These are phyloP conservation scores for Gobionotothen gibberifrons DNA, from an alignment of 2,797 vertebrate species.

Conservation along the genomic window DNA sequence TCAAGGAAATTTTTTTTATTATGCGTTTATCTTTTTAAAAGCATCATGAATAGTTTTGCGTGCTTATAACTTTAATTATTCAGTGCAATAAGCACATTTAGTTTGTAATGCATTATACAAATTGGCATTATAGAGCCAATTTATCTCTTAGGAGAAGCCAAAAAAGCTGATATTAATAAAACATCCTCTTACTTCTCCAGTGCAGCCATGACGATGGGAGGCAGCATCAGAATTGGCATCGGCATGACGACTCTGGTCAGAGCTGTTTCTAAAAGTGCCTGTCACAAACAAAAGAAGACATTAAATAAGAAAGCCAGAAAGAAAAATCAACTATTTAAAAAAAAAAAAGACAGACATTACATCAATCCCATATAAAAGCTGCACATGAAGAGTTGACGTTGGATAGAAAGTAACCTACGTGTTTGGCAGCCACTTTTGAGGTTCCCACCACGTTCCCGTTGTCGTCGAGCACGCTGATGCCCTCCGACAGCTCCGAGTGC, in stretches of 20 bases:
- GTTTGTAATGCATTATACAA: too few relatives aligned
- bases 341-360: background rate
- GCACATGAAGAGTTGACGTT: background rate
- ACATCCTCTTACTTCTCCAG: constrained; percentile 91
- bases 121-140: background rate
- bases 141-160: background rate
- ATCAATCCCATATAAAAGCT: background rate
- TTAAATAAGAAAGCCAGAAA: background rate
- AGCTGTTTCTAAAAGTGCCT: constrained; percentile 94
- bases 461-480: constrained; percentile 88
- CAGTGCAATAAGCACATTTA: too few relatives aligned
- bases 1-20: too few relatives aligned
- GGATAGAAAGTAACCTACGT: constrained; percentile 71
- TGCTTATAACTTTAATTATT: too few relatives aligned
- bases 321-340: background rate
- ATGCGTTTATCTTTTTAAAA: too few relatives aligned
- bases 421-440: constrained; percentile 90
- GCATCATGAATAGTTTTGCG: too few relatives aligned
- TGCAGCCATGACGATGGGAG: constrained; percentile 91
- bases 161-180: background rate
- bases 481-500: constrained; percentile 90
- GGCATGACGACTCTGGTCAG: constrained; percentile 93
- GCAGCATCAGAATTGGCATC: constrained; percentile 93
- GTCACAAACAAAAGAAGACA: constrained; percentile 37
- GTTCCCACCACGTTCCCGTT: constrained; percentile 89